Base-by-base conservation (phyloP, 2,113 vertebrate genomes). In the Podarcis muralis region DNA sequence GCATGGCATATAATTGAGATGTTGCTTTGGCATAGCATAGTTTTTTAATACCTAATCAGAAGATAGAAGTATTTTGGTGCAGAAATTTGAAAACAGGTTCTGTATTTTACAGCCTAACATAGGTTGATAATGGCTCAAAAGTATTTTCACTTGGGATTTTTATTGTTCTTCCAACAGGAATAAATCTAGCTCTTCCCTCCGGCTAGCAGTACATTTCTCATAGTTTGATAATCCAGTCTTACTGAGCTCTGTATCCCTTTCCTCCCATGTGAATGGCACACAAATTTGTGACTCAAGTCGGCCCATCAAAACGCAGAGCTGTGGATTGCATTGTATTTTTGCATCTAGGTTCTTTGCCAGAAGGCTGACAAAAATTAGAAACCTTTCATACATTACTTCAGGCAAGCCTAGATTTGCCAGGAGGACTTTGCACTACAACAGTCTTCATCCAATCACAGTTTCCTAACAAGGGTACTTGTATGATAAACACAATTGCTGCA, bases 121-220 rank as follows among this genome's bases (percentile, higher is more conserved):
- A 85, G 92, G 20, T 27, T 79, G 32, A 9, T 43, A 43, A 15
- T 87, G 20, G 2, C 69, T 1, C 32, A 79, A 90, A 92, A 72
- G 81, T 40, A 78, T 66, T 79, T 93, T 89, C 87, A 92, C 80
- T 91, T 85, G 88, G 79, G n/a, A 81, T 89, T 87, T 87, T 91
- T 90, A 88, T 79, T 62, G 59, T 62, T 62, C 59, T 88, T 93
- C 80, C 90, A 93, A 35, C 32, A 89, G 83, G 65, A 88, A 72
- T 48, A 66, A 91, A 94, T 86, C 88, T 82, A 90, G 85, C 25
- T 37, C 77, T 15, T 48, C 75, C 43, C 16, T 20, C 59, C 69
- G 57, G 40, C 59, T 83, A 84, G 62, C 23, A 25, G 65, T 43
- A 68, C 11, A 22, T 43, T 87, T 78, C 92, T 90, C 83, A 91